Conservation (phyloP, 2,888 invertebrate genomes). For the Holacanthella duospinosa region DNA sequence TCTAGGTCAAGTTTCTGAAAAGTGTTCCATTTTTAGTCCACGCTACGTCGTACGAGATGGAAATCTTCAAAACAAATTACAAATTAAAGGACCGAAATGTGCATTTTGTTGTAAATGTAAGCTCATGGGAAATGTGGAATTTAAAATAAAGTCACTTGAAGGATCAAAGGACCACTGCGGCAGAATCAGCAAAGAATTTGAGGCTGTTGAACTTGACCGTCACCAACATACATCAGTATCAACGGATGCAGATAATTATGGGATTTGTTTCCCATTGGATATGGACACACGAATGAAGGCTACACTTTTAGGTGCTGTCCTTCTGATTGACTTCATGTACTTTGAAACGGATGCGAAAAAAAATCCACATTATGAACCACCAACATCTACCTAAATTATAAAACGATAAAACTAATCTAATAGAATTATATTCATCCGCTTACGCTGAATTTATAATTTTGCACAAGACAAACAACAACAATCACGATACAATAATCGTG, state of each 20-base stretch:
- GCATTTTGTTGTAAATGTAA: constrained; percentile 10
- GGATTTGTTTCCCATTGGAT: neutral
- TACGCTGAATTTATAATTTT: no score
- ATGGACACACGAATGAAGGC: constrained; percentile 7
- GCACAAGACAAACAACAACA: no score
- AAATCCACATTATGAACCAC: neutral
- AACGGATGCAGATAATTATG: constrained; percentile 7
- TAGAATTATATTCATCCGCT: no score
- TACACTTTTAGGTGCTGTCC: constrained; percentile 6
- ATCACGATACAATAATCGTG: no score
- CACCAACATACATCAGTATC: neutral
- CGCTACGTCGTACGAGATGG: neutral
- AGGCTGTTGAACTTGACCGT: neutral
- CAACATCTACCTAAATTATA: neutral
- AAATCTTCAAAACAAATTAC: neutral
- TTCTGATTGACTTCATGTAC: constrained; percentile 10
- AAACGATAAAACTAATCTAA: no score
- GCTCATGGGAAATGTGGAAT: constrained; percentile 4
- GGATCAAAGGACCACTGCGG: constrained; percentile 3
- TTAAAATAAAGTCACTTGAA: neutral
- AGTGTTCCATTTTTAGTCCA: neutral
- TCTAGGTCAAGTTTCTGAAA: neutral
- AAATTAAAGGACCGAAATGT: constrained; percentile 1
- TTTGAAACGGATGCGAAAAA: constrained; percentile 1
- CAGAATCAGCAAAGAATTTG: constrained; percentile 10